A percentile compares a stretch with the other conserved stretches of the same genome.
These are phyloP conservation scores for Sphaeridia pumilis DNA, from an alignment of 2,888 invertebrate genomes.

Conservation along the genomic window DNA sequence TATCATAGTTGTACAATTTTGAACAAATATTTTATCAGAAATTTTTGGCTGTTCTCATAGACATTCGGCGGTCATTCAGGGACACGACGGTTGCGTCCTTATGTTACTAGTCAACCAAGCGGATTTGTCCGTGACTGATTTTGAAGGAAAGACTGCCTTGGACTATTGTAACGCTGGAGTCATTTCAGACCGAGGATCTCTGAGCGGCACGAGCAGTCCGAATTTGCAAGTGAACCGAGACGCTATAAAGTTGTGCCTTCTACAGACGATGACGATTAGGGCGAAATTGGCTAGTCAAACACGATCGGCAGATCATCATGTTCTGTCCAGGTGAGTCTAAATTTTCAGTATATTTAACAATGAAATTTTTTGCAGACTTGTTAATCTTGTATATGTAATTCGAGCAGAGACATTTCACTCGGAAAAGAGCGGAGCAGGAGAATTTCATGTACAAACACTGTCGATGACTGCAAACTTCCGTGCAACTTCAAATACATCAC, in stretches of 20 bases:
- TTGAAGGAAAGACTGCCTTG: slow-evolving; percentile 10
- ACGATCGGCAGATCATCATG: not conserved
- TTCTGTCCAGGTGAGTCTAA: slow-evolving; percentile 9
- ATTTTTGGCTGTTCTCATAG: not conserved
- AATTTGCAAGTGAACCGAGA: not conserved
- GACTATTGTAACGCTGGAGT: slow-evolving; percentile 5
- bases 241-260: slow-evolving; percentile 6
- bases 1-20: not conserved
- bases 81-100: slow-evolving; percentile 11
- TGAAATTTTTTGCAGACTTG: not conserved
- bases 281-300: not conserved
- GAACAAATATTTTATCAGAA: not conserved
- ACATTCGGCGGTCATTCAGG: slow-evolving; percentile 9
- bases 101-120: slow-evolving; percentile 12
- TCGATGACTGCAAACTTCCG: slow-evolving; percentile 5
- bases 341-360: not conserved
- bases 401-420: slow-evolving; percentile 6
- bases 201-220: not conserved
- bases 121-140: slow-evolving; percentile 4
- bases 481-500: slow-evolving; percentile 13
- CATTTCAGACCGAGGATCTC: not conserved
- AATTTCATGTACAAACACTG: slow-evolving; percentile 6
- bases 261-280: slow-evolving; percentile 10
- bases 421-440: slow-evolving; percentile 8
- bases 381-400: not conserved